phyloP scores from a whole-genome alignment of 2,888 invertebrate species.

The Drosophila mercatorum region DNA sequence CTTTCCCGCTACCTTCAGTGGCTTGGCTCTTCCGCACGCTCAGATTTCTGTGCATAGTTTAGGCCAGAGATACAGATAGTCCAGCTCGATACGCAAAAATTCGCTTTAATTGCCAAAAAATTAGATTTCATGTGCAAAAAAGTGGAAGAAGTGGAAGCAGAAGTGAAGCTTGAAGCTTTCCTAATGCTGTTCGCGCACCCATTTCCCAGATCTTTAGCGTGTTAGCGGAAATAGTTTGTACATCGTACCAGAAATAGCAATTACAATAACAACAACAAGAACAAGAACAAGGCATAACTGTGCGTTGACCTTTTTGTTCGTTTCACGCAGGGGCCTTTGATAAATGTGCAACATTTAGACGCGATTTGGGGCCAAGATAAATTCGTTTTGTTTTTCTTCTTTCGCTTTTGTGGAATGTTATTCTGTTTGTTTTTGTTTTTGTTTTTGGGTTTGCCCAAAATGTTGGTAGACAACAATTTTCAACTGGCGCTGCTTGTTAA shows the following conservation, averaged over 20 bases:
- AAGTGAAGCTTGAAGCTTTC: conserved; percentile 35
- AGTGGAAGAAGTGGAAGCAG: neutral
- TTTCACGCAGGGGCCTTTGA: conserved; percentile 61
- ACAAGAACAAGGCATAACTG: conserved; percentile 70
- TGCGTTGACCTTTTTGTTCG: conserved; percentile 73
- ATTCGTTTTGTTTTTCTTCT: conserved; percentile 12
- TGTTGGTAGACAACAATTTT: conserved; percentile 58
- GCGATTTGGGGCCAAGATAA: conserved; percentile 79
- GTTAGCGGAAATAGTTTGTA: conserved; percentile 73
- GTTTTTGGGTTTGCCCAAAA: conserved; percentile 55
- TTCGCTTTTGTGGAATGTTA: conserved; percentile 12
- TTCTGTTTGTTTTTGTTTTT: conserved; percentile 5
- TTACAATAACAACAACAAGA: conserved; percentile 61
- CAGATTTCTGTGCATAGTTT: conserved; percentile 15
- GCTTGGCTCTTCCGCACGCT: conserved; percentile 13
- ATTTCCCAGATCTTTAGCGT: conserved; percentile 60
- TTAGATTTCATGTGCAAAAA: conserved; percentile 54
- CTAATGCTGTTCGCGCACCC: conserved; percentile 52
- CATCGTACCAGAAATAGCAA: conserved; percentile 48
- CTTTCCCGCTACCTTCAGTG: conserved; percentile 6
- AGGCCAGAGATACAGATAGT: conserved; percentile 30
- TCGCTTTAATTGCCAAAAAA: conserved; percentile 66
- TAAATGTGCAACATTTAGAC: conserved; percentile 80
- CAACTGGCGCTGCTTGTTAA: conserved; percentile 78
- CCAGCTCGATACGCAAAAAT: conserved; percentile 47